A percentile compares a stretch with the other conserved stretches of the same genome.
phyloP scores from a whole-genome alignment of 2,113 vertebrate genomes.

The Toxostoma redivivum region DNA sequence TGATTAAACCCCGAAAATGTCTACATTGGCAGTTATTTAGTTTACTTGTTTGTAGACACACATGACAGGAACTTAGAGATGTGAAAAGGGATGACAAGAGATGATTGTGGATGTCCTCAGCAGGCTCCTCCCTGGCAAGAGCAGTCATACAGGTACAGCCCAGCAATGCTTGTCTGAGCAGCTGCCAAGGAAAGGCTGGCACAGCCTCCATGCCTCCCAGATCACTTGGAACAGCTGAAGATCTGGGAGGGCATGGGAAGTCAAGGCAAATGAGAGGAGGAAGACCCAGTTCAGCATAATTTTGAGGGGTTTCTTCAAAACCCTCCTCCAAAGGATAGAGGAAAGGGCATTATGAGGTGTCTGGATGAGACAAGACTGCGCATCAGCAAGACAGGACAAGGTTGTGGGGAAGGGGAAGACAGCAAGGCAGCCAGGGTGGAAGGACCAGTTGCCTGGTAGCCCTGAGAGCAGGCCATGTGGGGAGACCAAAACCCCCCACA shows the following conservation, averaged over 20 bases:
- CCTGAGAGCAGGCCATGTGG: background rate
- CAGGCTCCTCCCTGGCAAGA: background rate
- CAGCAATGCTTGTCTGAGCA: background rate
- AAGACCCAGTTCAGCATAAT: background rate
- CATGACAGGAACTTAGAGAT: background rate
- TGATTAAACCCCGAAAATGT: slow-evolving; percentile 8
- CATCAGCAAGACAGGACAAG: background rate
- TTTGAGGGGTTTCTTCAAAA: background rate
- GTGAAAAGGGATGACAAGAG: background rate
- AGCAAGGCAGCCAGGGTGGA: background rate
- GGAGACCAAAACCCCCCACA: fast-evolving
- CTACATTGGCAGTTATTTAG: background rate
- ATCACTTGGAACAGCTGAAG: background rate
- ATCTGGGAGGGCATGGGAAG: background rate
- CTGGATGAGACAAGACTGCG: background rate
- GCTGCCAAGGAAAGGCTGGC: background rate
- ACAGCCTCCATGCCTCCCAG: background rate
- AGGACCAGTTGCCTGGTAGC: background rate
- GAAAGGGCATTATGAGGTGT: background rate
- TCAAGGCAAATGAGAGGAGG: background rate
- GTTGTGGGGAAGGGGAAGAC: background rate
- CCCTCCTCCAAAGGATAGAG: fast-evolving
- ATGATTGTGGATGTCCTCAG: background rate
- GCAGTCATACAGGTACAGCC: background rate
- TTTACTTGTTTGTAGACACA: slow-evolving; percentile 14